Evolutionary conservation across 2,888 invertebrate genomes (phyloP), one percentile per base, ranked within the genome.

Genomic region (Coelopa pilipes): DNA sequence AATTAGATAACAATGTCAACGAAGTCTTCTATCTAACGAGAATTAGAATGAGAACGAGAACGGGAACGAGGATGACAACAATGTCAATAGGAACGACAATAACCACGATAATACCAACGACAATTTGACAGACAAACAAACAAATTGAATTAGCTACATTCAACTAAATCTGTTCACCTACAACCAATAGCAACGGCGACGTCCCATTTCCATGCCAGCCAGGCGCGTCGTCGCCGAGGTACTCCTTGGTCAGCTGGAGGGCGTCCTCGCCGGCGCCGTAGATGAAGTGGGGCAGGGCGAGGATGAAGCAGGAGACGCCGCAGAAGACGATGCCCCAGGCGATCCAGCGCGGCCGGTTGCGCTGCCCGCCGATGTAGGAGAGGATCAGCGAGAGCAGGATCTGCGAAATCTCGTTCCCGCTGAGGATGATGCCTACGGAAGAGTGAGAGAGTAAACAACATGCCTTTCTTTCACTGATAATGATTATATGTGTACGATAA

Each of bases 381-480:
- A 92, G 83, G 69, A 92, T 87, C 70, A 92, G 83, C 5, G 92
- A 91, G 59, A 91, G 83, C 72, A 92, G 81, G 76, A 92, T 91
- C 85, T 92, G 92, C 71, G 92, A 92, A 80, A 92, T 89, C 86
- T 93, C 92, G 87, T 92, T 92, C 46, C 92, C 92, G 72, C 92
- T 91, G 53, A 92, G 87, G 72, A 92, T 90, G 47, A 92, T 88
- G 55, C 92, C 92, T 92, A 81, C n/a, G 84, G 34, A 34, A 34
- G 34, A 34, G 45, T 55, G 34, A 34, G 34, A 34, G 34, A 34
- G 34, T 34, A 34, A 2, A 34, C 2, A 4, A 34, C 2, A 34
- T 34, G 7, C 7, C 34, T 4, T 4, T 34, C 2, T 34, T 34
- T 4, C 7, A 34, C 34, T n/a, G n/a, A n/a, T n/a, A 34, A 34